Conservation (phyloP, 2,797 vertebrate species). For the Podargus strigoides region DNA sequence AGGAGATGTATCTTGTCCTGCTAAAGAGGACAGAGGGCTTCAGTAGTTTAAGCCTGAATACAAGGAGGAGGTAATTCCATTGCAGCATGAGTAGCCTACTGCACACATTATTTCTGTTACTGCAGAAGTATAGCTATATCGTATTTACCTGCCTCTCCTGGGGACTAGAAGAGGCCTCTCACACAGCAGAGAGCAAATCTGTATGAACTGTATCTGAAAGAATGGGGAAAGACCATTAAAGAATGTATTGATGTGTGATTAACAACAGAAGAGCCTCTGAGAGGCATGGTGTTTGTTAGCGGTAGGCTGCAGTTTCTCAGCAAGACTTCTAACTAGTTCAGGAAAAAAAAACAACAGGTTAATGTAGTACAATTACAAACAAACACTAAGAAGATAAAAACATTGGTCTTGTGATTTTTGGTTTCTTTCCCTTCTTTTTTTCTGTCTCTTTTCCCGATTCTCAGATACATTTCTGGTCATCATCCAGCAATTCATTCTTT, state of each 20-base stretch:
- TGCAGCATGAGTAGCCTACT: neutral
- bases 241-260: neutral
- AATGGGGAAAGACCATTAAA: neutral
- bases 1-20: neutral
- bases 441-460: neutral
- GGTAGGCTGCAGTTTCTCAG: neutral
- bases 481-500: slow-evolving; percentile 20
- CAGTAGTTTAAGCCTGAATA: neutral
- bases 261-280: neutral
- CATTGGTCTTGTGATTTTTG: neutral
- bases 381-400: neutral
- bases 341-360: neutral
- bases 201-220: neutral
- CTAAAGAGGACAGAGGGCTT: neutral
- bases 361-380: neutral
- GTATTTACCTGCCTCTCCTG: neutral
- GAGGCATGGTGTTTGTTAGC: neutral
- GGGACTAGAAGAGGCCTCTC: neutral
- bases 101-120: neutral
- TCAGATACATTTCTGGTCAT: slow-evolving; percentile 3
- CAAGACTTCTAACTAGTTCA: neutral
- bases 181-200: neutral
- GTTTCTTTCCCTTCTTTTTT: neutral
- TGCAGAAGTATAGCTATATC: neutral
- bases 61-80: neutral